A percentile compares a stretch with the other conserved stretches of the same genome.
Conservation (phyloP, 2,797 vertebrate genomes). For the Pseudomugil tenellus region DNA sequence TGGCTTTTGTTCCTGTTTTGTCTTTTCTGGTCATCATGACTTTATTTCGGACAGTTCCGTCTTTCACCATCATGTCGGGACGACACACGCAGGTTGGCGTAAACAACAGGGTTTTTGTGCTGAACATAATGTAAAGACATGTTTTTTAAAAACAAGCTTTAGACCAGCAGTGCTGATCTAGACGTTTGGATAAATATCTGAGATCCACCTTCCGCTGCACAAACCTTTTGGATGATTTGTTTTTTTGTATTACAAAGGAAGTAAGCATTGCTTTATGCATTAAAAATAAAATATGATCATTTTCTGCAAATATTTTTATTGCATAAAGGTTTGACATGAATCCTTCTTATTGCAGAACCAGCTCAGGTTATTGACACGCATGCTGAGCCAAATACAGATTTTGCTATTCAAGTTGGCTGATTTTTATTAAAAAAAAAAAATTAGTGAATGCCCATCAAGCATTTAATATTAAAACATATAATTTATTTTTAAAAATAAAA, state of each 20-base stretch:
- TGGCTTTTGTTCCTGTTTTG: conserved; percentile 74
- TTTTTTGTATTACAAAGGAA: background rate
- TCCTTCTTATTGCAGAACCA: background rate
- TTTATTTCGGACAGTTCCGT: conserved; percentile 68
- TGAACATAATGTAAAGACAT: background rate
- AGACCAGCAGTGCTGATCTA: background rate
- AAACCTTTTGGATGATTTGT: background rate
- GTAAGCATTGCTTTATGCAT: background rate
- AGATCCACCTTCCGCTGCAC: background rate
- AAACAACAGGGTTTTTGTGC: conserved; percentile 8
- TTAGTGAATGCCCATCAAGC: background rate
- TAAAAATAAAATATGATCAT: background rate
- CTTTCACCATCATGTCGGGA: conserved; percentile 50
- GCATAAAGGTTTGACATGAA: background rate
- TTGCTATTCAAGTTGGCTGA: background rate
- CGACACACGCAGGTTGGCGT: background rate
- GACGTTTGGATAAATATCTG: background rate
- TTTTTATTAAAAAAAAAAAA: background rate
- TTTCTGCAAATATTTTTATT: background rate
- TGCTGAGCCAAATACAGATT: background rate
- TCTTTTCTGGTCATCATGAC: conserved; percentile 53
- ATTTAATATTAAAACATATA: background rate
- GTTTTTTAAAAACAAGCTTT: background rate
- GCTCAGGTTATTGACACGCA: background rate
- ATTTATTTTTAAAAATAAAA: background rate